Percentiles rank a stretch among this genome's conserved stretches.
Conservation (phyloP, 2,888 invertebrate genomes). For the Epiperipatus broadwayi region DNA sequence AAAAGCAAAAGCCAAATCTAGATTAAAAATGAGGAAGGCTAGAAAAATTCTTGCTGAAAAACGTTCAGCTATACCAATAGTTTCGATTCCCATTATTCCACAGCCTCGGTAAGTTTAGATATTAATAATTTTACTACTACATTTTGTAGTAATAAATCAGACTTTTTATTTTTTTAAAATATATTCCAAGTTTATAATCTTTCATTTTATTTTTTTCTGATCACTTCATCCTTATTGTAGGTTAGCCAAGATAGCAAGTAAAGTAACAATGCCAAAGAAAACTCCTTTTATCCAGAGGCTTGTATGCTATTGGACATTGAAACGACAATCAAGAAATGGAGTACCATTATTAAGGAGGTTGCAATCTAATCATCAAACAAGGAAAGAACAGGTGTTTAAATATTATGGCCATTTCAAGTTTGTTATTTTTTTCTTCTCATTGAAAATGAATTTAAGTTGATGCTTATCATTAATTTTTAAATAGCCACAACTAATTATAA, state of each 20-base stretch:
- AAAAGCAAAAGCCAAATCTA: slow-evolving; percentile 39
- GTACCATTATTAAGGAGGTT: slow-evolving; percentile 73
- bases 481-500: no score
- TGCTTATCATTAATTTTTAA: no score
- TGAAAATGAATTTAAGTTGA: no score
- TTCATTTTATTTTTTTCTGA: slow-evolving; percentile 11
- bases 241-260: slow-evolving; percentile 61
- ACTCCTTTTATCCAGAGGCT: slow-evolving; percentile 69
- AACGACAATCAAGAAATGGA: slow-evolving; percentile 80
- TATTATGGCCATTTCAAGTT: no score
- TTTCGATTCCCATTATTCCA: slow-evolving; percentile 84
- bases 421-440: no score
- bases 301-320: slow-evolving; percentile 91
- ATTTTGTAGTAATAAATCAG: background rate
- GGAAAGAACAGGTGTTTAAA: slow-evolving; percentile 25
- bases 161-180: background rate
- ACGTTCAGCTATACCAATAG: slow-evolving; percentile 68
- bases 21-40: slow-evolving; percentile 67
- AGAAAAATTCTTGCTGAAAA: slow-evolving; percentile 70
- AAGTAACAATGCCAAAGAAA: slow-evolving; percentile 52
- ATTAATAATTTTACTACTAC: slow-evolving; percentile 15
- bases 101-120: slow-evolving; percentile 38
- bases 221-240: slow-evolving; percentile 26
- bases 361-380: slow-evolving; percentile 34
- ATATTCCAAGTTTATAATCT: background rate